Evolutionary conservation across 2,888 invertebrate species (phyloP).

Genomic region (Aromia moschata): DNA sequence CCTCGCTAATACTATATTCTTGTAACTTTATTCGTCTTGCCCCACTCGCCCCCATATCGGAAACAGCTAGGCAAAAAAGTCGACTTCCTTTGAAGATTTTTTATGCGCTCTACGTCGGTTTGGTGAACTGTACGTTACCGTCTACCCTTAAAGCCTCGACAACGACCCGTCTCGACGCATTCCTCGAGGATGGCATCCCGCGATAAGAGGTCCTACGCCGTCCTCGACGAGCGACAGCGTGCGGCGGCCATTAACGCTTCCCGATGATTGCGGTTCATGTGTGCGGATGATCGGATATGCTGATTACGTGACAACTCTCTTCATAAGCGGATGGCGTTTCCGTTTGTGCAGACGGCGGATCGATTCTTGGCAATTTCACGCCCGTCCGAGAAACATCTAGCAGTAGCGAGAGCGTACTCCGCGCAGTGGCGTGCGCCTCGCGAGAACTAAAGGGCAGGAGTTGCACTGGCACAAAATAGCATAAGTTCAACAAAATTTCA

Average conservation of each 20-base stretch:
- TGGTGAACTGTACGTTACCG: too few species aligned
- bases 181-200: conserved; percentile 5
- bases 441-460: too few species aligned
- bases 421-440: too few species aligned
- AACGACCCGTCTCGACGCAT: conserved; percentile 3
- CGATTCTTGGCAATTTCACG: conserved; percentile 57
- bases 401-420: too few species aligned
- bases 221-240: conserved; percentile 4
- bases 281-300: conserved; percentile 38
- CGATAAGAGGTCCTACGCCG: conserved; percentile 7
- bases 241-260: conserved; percentile 37
- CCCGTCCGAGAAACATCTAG: conserved; percentile 55
- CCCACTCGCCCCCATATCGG: too few species aligned
- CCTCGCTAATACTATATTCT: too few species aligned
- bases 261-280: conserved; percentile 35
- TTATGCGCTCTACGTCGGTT: too few species aligned
- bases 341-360: conserved; percentile 40
- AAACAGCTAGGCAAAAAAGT: too few species aligned
- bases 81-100: too few species aligned
- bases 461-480: too few species aligned
- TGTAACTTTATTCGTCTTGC: too few species aligned
- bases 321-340: conserved; percentile 40
- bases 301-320: conserved; percentile 39
- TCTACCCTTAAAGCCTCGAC: background rate
- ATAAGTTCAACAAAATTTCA: too few species aligned